Evolutionary conservation across 2,888 invertebrate species (phyloP).

Genomic region (Petrolisthes manimaculis): DNA sequence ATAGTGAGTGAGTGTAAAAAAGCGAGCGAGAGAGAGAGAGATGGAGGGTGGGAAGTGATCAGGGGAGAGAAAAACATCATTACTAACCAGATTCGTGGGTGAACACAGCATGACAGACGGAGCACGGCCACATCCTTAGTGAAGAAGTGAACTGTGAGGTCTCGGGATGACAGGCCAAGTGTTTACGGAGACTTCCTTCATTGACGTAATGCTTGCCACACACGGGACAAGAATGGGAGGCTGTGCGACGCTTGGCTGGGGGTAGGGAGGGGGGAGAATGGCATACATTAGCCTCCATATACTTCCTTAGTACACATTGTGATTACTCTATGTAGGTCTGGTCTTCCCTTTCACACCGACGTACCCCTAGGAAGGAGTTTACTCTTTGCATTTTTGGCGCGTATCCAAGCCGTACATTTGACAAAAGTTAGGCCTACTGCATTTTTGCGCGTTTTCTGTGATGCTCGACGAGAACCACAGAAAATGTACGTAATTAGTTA

Average conservation of each 20-base stretch:
- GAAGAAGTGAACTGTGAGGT: slow-evolving; percentile 81
- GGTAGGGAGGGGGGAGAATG: slow-evolving; percentile 70
- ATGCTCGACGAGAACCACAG: background rate
- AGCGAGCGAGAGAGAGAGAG: background rate
- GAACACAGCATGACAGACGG: slow-evolving; percentile 94
- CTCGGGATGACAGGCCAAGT: slow-evolving; percentile 93
- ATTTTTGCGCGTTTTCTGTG: slow-evolving; percentile 18
- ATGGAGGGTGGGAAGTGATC: background rate
- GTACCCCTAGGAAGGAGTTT: background rate
- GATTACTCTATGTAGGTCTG: background rate
- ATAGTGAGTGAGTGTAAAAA: background rate
- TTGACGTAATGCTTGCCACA: slow-evolving; percentile 96
- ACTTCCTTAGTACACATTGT: background rate
- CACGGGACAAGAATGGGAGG: slow-evolving; percentile 94
- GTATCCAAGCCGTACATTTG: background rate
- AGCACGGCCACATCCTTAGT: slow-evolving; percentile 95
- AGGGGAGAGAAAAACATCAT: background rate
- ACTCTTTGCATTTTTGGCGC: background rate
- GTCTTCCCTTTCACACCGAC: background rate
- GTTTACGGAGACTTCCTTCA: slow-evolving; percentile 91
- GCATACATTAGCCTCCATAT: background rate
- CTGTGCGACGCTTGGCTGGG: slow-evolving; percentile 92
- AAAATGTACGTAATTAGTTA: slow-evolving; percentile 8
- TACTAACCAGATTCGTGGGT: slow-evolving; percentile 91
- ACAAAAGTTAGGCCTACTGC: slow-evolving; percentile 11